phyloP scores from a whole-genome alignment of 1,140 invertebrate genomes.

The Pseudachorutes palmiensis region DNA sequence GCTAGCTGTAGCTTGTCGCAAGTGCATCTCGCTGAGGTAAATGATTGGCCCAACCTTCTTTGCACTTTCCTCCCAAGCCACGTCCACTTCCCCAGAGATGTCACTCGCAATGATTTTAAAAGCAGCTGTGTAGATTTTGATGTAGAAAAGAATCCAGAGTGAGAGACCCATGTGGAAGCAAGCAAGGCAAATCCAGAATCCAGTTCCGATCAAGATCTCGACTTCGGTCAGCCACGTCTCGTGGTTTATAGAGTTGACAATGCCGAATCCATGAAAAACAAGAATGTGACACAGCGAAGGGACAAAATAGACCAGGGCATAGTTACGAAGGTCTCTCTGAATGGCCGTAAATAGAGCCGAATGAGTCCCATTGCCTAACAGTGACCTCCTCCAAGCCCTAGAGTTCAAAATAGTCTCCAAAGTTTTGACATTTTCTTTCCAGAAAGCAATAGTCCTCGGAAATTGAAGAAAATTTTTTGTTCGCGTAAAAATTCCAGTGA shows the following conservation, averaged over 20 bases:
- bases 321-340: neutral
- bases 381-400: neutral
- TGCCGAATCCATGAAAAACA: neutral
- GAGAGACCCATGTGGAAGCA: constrained; percentile 3
- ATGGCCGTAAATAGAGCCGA: constrained; percentile 7
- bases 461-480: neutral
- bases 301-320: neutral
- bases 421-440: constrained; percentile 13
- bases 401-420: constrained; percentile 15
- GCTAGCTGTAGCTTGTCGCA: neutral
- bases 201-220: neutral
- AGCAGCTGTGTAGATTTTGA: constrained; percentile 23
- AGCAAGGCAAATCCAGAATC: constrained; percentile 3
- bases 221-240: neutral
- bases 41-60: neutral
- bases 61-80: neutral
- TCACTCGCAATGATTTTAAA: constrained; percentile 12
- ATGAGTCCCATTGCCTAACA: neutral
- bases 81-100: neutral
- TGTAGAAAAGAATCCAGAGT: constrained; percentile 26
- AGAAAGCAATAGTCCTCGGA: neutral
- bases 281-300: neutral
- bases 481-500: neutral
- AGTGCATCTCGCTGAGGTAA: constrained; percentile 1
- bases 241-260: neutral